Conservation (phyloP, 2,888 invertebrate genomes). For the Hemistola chrysoprasaria region DNA sequence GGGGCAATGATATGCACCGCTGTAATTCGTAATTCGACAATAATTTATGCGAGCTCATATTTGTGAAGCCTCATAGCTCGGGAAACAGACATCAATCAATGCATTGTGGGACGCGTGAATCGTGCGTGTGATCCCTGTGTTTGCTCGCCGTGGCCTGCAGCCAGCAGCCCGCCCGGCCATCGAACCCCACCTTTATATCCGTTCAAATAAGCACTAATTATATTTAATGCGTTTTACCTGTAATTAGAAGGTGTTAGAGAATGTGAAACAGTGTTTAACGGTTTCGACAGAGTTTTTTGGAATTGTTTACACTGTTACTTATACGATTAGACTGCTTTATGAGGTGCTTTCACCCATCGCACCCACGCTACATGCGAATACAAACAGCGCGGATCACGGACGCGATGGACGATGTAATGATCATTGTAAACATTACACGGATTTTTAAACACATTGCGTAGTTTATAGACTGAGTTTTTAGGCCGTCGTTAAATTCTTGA, state of each 20-base stretch:
- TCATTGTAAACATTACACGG: slow-evolving; percentile 60
- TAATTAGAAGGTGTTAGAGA: slow-evolving; percentile 77
- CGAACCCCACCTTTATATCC: slow-evolving; percentile 68
- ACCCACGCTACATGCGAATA: slow-evolving; percentile 59
- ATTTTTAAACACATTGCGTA: slow-evolving; percentile 42
- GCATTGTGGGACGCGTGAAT: slow-evolving; percentile 52
- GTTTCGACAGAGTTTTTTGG: slow-evolving; percentile 58
- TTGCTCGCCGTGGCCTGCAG: slow-evolving; percentile 30
- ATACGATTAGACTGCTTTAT: slow-evolving; percentile 65
- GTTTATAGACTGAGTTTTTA: slow-evolving; percentile 25
- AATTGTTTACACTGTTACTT: slow-evolving; percentile 58
- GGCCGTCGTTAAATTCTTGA: slow-evolving; percentile 24
- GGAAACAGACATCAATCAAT: slow-evolving; percentile 60
- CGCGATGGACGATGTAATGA: slow-evolving; percentile 50
- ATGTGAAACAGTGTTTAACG: slow-evolving; percentile 69
- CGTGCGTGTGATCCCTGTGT: slow-evolving; percentile 52
- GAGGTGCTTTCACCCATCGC: slow-evolving; percentile 57
- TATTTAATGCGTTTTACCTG: slow-evolving; percentile 75
- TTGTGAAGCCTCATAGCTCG: slow-evolving; percentile 44
- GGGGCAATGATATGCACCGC: slow-evolving; percentile 40
- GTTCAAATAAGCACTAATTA: slow-evolving; percentile 74
- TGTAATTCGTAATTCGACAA: slow-evolving; percentile 47
- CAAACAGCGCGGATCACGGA: slow-evolving; percentile 48
- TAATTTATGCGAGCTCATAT: slow-evolving; percentile 49
- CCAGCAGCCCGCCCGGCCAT: slow-evolving; percentile 41